Evolutionary conservation across 2,797 vertebrate genomes (phyloP).

Genomic region (Pangasius larnaudii): DNA sequence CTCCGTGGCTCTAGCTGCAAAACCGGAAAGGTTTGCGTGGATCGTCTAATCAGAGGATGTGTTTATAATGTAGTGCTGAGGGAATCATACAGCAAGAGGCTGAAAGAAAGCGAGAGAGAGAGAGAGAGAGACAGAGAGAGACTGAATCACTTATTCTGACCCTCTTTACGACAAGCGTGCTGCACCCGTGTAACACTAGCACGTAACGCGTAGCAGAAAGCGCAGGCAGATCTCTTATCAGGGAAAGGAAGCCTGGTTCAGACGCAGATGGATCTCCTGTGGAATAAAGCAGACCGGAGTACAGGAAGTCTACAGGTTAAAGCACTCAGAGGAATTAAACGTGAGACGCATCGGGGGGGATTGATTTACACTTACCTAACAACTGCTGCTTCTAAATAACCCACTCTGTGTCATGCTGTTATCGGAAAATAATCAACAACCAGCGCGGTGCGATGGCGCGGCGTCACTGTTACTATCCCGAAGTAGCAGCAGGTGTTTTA

Average conservation of each 20-base stretch:
- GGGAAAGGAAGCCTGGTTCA: neutral
- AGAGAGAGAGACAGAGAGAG: neutral
- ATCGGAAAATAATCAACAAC: neutral
- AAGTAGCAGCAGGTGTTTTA: neutral
- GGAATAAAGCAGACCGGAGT: slow-evolving; percentile 18
- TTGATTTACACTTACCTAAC: slow-evolving; percentile 38
- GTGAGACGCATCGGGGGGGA: neutral
- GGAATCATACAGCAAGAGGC: neutral
- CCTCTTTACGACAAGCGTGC: slow-evolving; percentile 6
- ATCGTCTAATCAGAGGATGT: neutral
- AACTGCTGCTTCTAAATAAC: neutral
- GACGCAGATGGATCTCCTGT: neutral
- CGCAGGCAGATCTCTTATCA: slow-evolving; percentile 46
- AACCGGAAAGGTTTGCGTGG: neutral
- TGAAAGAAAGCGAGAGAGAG: neutral
- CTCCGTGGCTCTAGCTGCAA: neutral
- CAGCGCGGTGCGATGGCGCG: neutral
- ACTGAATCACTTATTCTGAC: slow-evolving; percentile 20
- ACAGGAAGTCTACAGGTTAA: slow-evolving; percentile 7
- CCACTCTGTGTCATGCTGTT: neutral
- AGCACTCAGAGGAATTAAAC: slow-evolving; percentile 35
- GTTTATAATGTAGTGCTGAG: neutral
- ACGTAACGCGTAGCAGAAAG: slow-evolving; percentile 19
- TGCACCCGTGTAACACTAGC: slow-evolving; percentile 49
- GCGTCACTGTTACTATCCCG: no score